A percentile compares a stretch with the other conserved stretches of the same genome.
Conservation (phyloP, 2,113 vertebrate species). For the Numida meleagris region DNA sequence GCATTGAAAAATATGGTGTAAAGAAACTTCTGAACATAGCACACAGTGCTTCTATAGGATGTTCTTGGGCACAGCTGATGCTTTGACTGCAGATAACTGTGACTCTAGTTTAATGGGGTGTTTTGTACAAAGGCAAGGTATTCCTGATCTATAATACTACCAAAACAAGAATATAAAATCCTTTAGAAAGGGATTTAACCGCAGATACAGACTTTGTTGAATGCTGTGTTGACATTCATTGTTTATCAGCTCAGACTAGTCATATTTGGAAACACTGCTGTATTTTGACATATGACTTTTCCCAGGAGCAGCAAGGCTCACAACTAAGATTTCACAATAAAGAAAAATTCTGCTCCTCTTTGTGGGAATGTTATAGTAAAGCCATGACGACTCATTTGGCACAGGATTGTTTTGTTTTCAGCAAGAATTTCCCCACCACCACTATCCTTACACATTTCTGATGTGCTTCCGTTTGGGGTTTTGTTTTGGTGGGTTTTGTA, state of each 20-base stretch:
- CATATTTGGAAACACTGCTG: constrained; percentile 69
- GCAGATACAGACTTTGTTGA: constrained; percentile 48
- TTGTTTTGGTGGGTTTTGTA: not conserved
- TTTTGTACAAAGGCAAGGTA: not conserved
- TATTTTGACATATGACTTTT: constrained; percentile 72
- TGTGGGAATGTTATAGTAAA: constrained; percentile 65
- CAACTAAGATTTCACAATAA: constrained; percentile 69
- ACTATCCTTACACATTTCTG: not conserved
- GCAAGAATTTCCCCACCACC: not conserved
- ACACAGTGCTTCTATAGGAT: not conserved
- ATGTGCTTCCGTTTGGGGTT: constrained; percentile 11
- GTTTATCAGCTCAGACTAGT: constrained; percentile 69
- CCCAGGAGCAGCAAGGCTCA: constrained; percentile 66
- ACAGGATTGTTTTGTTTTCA: constrained; percentile 32
- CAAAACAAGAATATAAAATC: not conserved
- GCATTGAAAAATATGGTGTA: not conserved
- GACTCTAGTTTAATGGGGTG: not conserved
- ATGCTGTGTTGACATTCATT: constrained; percentile 62
- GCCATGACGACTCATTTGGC: constrained; percentile 54
- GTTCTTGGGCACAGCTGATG: not conserved
- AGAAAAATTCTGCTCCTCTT: constrained; percentile 50
- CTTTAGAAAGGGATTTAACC: not conserved
- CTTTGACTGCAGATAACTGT: not conserved
- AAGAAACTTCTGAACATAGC: not conserved
- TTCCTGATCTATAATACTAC: not conserved